Conservation (phyloP, 2,888 invertebrate genomes). For the Hydrotaea diabolus region DNA sequence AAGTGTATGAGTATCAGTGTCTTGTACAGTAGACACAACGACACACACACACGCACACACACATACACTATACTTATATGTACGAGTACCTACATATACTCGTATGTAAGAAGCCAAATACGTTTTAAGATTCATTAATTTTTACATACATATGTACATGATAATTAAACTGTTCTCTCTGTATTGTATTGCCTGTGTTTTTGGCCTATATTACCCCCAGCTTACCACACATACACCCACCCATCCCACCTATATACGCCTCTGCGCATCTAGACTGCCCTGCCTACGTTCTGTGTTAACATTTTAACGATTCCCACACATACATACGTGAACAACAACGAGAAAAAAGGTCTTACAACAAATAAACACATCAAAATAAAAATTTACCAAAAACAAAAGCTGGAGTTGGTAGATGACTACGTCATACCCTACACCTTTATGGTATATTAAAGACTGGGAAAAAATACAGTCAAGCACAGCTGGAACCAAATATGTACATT, state of each 20-base stretch:
- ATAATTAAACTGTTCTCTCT: conserved; percentile 41
- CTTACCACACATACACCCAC: background rate
- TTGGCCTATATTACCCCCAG: background rate
- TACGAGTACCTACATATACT: no score
- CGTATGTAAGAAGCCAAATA: conserved; percentile 6
- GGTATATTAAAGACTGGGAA: no score
- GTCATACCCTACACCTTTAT: no score
- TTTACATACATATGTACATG: background rate
- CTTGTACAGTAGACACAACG: background rate
- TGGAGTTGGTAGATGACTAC: background rate
- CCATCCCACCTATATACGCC: background rate
- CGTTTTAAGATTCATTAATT: conserved; percentile 12
- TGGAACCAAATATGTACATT: no score
- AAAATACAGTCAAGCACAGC: no score
- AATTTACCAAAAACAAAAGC: background rate
- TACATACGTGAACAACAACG: background rate
- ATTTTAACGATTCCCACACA: conserved; percentile 1
- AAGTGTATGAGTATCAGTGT: background rate
- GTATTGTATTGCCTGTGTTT: background rate
- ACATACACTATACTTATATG: no score
- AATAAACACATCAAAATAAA: no score
- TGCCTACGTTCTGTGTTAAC: background rate
- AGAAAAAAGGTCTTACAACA: background rate
- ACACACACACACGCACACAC: background rate
- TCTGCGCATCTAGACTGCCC: background rate